Evolutionary conservation across 2,888 invertebrate genomes (phyloP).

Genomic region (Timandra comae): DNA sequence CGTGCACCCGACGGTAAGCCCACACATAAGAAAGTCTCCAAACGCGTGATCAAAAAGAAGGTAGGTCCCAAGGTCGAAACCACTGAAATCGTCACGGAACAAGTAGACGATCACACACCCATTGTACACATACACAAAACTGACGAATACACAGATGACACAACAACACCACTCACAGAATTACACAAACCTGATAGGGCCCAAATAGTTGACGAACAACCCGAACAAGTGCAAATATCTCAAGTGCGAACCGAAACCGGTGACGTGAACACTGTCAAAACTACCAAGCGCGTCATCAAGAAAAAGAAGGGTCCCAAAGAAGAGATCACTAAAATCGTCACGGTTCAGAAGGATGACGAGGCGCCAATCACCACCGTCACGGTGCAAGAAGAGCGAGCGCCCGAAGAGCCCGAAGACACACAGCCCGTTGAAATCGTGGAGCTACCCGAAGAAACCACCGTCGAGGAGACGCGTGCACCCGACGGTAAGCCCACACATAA

Average conservation of each 20-base stretch:
- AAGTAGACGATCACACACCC: background rate
- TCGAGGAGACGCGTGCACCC: conserved; percentile 4
- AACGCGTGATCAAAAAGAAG: conserved; percentile 33
- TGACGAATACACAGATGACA: conserved; percentile 20
- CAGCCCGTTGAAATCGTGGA: too few relatives aligned
- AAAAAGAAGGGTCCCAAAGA: conserved; percentile 28
- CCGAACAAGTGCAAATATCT: conserved; percentile 21
- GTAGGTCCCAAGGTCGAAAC: conserved; percentile 31
- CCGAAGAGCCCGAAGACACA: too few relatives aligned
- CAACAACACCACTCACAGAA: conserved; percentile 17
- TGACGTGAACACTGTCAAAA: conserved; percentile 34
- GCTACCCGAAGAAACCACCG: too few relatives aligned
- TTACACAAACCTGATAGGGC: conserved; percentile 12
- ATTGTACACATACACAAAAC: too few relatives aligned
- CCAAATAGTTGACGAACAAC: conserved; percentile 18
- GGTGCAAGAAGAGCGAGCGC: too few relatives aligned
- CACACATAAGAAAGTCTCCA: conserved; percentile 28
- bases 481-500: conserved; percentile 32
- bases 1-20: conserved; percentile 29
- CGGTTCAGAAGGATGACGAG: too few relatives aligned
- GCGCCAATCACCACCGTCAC: too few relatives aligned
- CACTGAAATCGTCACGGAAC: conserved; percentile 22
- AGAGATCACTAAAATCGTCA: conserved; percentile 4
- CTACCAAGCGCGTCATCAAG: conserved; percentile 29
- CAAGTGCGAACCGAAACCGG: conserved; percentile 24